Percentiles rank a stretch among this genome's conserved stretches.
These are phyloP conservation scores for Phataginus tetradactyla DNA, from an alignment of 2,797 vertebrate species.

Conservation along the genomic window DNA sequence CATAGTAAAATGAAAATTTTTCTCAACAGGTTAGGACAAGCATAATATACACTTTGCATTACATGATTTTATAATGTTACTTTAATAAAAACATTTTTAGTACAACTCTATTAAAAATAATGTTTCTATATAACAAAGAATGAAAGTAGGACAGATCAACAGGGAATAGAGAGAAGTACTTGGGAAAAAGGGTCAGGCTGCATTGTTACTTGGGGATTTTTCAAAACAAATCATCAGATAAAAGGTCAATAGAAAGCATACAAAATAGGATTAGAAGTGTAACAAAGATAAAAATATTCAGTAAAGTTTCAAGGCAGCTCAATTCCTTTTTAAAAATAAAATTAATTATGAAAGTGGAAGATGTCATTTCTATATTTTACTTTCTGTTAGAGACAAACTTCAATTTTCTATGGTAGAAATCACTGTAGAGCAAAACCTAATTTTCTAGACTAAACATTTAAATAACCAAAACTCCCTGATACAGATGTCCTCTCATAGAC, in stretches of 20 bases:
- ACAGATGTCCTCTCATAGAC: background rate
- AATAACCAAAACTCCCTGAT: slow-evolving; percentile 9
- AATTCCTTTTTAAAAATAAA: slow-evolving; percentile 4
- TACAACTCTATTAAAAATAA: slow-evolving; percentile 55
- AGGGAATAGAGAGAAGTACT: slow-evolving; percentile 36
- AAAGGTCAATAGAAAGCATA: slow-evolving; percentile 58
- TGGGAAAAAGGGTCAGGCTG: slow-evolving; percentile 36
- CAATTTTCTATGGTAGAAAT: background rate
- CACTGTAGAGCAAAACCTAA: slow-evolving; percentile 11
- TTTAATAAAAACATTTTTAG: slow-evolving; percentile 12
- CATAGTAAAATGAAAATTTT: slow-evolving; percentile 68
- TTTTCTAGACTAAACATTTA: slow-evolving; percentile 45
- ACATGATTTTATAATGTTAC: background rate
- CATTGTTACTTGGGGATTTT: slow-evolving; percentile 28
- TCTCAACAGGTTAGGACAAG: slow-evolving; percentile 26
- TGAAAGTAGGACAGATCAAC: slow-evolving; percentile 42
- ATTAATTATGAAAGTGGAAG: slow-evolving; percentile 1
- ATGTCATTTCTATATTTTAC: background rate
- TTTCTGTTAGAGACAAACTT: slow-evolving; percentile 40
- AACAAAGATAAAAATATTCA: slow-evolving; percentile 38
- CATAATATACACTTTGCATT: background rate
- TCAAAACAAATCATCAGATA: slow-evolving; percentile 55
- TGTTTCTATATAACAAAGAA: slow-evolving; percentile 14
- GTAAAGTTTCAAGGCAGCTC: background rate
- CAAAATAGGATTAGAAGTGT: background rate